phyloP scores from a whole-genome alignment of 2,797 vertebrate genomes.

The Cyprinella venusta region DNA sequence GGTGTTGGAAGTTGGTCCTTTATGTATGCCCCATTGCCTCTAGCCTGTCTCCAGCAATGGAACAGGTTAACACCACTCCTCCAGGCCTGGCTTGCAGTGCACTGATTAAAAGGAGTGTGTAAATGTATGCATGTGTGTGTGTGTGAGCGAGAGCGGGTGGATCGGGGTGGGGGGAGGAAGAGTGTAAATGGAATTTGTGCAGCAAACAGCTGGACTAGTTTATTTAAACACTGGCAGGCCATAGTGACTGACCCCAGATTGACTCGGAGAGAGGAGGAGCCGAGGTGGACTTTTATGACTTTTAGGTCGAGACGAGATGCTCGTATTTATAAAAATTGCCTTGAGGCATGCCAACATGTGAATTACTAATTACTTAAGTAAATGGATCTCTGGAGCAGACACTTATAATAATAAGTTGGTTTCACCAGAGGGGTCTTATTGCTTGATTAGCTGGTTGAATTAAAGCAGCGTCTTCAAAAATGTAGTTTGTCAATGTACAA shows the following conservation, averaged over 20 bases:
- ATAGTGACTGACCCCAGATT: slow-evolving; percentile 86
- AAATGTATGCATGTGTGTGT: slow-evolving; percentile 36
- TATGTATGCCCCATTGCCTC: slow-evolving; percentile 21
- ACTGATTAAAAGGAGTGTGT: slow-evolving; percentile 44
- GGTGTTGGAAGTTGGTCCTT: slow-evolving; percentile 53
- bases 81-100: not conserved
- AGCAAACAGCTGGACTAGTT: slow-evolving; percentile 88
- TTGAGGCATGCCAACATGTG: slow-evolving; percentile 71
- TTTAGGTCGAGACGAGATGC: slow-evolving; percentile 78
- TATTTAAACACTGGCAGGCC: slow-evolving; percentile 87
- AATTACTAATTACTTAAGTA: slow-evolving; percentile 72
- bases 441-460: slow-evolving; percentile 22
- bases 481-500: not conserved
- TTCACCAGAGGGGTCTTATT: slow-evolving; percentile 41
- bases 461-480: slow-evolving; percentile 7
- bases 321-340: slow-evolving; percentile 77
- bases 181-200: slow-evolving; percentile 84
- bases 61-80: slow-evolving; percentile 35
- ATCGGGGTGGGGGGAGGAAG: slow-evolving; percentile 76
- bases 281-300: slow-evolving; percentile 85
- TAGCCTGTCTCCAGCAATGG: not conserved
- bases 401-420: slow-evolving; percentile 64
- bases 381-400: slow-evolving; percentile 61
- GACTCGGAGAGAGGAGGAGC: slow-evolving; percentile 83
- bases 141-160: slow-evolving; percentile 74